These are phyloP conservation scores for Bagarius yarrelli DNA, from an alignment of 2,113 vertebrate genomes.

Conservation along the genomic window DNA sequence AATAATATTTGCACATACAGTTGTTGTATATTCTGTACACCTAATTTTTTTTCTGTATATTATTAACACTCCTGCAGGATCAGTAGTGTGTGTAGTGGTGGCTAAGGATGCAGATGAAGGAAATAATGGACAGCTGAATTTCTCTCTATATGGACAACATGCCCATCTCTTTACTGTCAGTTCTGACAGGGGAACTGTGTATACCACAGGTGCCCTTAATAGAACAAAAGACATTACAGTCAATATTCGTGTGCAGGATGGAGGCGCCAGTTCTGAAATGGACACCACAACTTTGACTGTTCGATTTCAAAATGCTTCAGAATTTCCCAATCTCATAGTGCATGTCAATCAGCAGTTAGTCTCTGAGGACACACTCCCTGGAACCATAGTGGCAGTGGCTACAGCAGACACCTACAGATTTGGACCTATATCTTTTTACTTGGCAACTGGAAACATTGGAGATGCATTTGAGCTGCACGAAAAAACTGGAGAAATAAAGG, in stretches of 20 bases:
- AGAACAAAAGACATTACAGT: constrained; percentile 60
- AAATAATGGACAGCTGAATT: constrained; percentile 67
- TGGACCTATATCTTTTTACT: constrained; percentile 65
- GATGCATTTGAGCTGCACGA: constrained; percentile 65
- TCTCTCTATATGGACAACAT: constrained; percentile 64
- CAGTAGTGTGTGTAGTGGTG: constrained; percentile 66
- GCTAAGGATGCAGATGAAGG: constrained; percentile 68
- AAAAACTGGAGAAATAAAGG: constrained; percentile 59
- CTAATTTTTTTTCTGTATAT: neutral
- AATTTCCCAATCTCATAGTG: constrained; percentile 65
- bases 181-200: constrained; percentile 63
- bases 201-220: constrained; percentile 44
- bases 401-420: constrained; percentile 59
- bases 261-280: constrained; percentile 62
- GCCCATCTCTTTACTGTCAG: constrained; percentile 64
- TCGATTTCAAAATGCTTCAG: constrained; percentile 61
- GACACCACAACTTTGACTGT: constrained; percentile 69
- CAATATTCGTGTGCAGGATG: constrained; percentile 65
- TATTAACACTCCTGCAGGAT: constrained; percentile 57
- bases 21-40: neutral
- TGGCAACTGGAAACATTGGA: constrained; percentile 68
- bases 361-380: constrained; percentile 61
- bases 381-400: constrained; percentile 59
- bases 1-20: neutral
- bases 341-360: constrained; percentile 53